Conservation (phyloP, 2,113 vertebrate species). For the Phocoena sinus region DNA sequence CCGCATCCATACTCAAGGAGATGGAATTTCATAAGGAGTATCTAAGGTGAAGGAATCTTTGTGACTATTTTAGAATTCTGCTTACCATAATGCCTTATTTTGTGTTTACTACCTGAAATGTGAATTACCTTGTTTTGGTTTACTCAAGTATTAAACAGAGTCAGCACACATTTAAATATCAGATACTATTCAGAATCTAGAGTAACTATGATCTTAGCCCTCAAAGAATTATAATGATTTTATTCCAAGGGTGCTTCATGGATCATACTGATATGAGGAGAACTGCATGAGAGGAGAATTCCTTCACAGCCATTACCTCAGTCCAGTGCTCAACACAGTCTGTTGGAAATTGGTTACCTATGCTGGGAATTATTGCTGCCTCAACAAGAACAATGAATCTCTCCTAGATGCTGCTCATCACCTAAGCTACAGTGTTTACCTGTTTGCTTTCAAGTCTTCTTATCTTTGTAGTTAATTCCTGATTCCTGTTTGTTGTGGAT, state of each 20-base stretch:
- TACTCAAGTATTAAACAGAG: background rate
- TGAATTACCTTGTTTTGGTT: background rate
- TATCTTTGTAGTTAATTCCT: background rate
- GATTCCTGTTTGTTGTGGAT: background rate
- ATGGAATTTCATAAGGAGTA: background rate
- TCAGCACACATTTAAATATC: background rate
- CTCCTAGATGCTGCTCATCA: background rate
- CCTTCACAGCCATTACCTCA: background rate
- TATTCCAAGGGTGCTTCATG: fast-evolving
- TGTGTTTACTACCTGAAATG: background rate
- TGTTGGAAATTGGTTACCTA: background rate
- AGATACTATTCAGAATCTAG: background rate
- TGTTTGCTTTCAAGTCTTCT: background rate
- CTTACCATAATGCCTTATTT: background rate
- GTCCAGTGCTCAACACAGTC: background rate
- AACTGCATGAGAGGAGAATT: background rate
- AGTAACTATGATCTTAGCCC: background rate
- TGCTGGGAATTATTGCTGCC: background rate
- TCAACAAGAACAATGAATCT: background rate
- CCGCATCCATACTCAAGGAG: background rate
- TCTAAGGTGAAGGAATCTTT: background rate
- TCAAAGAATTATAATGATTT: background rate
- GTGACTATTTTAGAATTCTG: background rate
- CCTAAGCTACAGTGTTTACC: background rate
- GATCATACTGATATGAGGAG: background rate